Evolutionary conservation across 2,113 vertebrate genomes (phyloP).

Genomic region (Calidris pygmaea): DNA sequence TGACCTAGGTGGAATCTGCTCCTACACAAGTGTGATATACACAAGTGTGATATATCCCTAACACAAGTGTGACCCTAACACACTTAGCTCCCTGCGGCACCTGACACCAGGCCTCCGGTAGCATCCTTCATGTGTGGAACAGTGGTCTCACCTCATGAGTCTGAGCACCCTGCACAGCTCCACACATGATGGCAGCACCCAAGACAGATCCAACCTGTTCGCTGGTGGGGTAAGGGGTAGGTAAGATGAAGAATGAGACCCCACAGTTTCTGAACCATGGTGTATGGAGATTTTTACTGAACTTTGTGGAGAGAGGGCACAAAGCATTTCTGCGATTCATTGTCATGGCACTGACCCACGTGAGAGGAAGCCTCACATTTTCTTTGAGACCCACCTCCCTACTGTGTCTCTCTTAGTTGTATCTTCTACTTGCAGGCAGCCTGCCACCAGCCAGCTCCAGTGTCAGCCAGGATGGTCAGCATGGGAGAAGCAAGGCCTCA

Average conservation of each 20-base stretch:
- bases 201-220: background rate
- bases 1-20: background rate
- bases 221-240: accelerated
- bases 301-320: background rate
- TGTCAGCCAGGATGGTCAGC: background rate
- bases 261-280: background rate
- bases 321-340: background rate
- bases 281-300: background rate
- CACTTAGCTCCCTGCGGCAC: background rate
- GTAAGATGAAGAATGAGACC: background rate
- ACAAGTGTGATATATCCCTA: background rate
- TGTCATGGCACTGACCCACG: background rate
- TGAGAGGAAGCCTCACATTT: background rate
- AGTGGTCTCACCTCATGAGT: background rate
- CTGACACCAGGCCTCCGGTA: background rate
- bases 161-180: background rate
- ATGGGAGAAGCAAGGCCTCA: background rate
- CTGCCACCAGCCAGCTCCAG: background rate
- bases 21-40: background rate
- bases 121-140: background rate
- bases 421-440: background rate
- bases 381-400: background rate
- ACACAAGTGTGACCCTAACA: background rate
- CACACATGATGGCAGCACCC: accelerated
- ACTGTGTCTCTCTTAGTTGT: background rate